Conservation (phyloP, 2,888 invertebrate genomes). For the Tachina fera region DNA sequence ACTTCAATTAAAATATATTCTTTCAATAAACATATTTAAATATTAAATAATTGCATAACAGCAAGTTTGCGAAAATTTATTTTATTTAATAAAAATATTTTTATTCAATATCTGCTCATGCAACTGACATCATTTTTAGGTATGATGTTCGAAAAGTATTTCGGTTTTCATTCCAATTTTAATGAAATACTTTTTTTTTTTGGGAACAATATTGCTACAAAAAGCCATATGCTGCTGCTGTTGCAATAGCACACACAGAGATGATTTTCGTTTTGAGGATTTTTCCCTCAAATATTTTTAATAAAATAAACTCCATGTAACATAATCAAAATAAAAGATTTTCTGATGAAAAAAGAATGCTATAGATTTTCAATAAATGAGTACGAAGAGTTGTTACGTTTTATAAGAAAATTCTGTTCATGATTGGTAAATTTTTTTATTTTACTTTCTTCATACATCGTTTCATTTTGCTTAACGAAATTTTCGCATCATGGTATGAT, state of each 20-base stretch:
- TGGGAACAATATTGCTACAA: constrained; percentile 26
- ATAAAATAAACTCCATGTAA: constrained; percentile 81
- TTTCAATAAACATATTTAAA: not conserved
- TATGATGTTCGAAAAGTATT: constrained; percentile 62
- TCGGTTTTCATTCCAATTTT: constrained; percentile 56
- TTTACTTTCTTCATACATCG: constrained; percentile 61
- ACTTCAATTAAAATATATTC: not conserved
- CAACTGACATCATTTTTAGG: constrained; percentile 58
- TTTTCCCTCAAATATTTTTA: constrained; percentile 74
- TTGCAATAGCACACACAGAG: constrained; percentile 17
- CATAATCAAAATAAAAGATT: constrained; percentile 82
- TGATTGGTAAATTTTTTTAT: constrained; percentile 66
- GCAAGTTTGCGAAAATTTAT: not conserved
- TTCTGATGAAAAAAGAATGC: constrained; percentile 72
- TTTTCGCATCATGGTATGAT: constrained; percentile 73
- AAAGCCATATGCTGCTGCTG: constrained; percentile 46
- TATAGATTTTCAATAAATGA: constrained; percentile 67
- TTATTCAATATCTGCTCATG: constrained; percentile 34
- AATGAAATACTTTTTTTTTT: constrained; percentile 20
- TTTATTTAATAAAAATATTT: constrained; percentile 26
- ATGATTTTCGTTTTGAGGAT: not conserved
- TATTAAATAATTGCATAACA: not conserved
- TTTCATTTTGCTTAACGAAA: constrained; percentile 77
- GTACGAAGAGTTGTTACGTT: constrained; percentile 49
- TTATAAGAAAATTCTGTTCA: constrained; percentile 73